These are phyloP conservation scores for Euwallacea fornicatus DNA, from an alignment of 1,140 invertebrate species.

Conservation along the genomic window DNA sequence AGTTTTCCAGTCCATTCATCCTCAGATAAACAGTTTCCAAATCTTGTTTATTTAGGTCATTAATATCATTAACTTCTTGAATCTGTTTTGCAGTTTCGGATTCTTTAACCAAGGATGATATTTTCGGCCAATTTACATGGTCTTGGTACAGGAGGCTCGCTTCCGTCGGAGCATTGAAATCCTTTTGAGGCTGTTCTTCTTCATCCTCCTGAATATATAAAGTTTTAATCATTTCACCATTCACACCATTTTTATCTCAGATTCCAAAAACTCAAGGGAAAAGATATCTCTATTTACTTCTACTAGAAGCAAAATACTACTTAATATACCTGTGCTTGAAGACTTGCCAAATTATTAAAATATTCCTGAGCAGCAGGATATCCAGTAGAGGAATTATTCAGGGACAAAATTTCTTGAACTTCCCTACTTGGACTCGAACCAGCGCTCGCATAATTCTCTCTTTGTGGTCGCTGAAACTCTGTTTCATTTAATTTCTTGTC, in stretches of 20 bases:
- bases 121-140: conserved; percentile 52
- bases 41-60: conserved; percentile 39
- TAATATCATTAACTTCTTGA: conserved; percentile 13
- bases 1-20: conserved; percentile 45
- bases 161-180: conserved; percentile 29
- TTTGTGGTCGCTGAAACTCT: conserved; percentile 43
- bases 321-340: conserved; percentile 34
- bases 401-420: conserved; percentile 76
- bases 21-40: conserved; percentile 45
- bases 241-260: no score
- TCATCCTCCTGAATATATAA: conserved; percentile 12
- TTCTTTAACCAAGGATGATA: conserved; percentile 53
- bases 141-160: conserved; percentile 31
- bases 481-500: conserved; percentile 41
- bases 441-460: conserved; percentile 62
- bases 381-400: conserved; percentile 54
- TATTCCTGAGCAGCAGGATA: conserved; percentile 47
- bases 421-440: conserved; percentile 84
- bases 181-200: conserved; percentile 37
- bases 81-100: conserved; percentile 31
- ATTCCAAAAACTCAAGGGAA: no score
- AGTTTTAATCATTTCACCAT: no score
- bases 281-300: no score
- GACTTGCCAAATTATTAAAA: conserved; percentile 47
- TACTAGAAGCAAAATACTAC: background rate